Evolutionary conservation across 2,888 invertebrate genomes (phyloP).

Genomic region (Lasioglossum figueresi): DNA sequence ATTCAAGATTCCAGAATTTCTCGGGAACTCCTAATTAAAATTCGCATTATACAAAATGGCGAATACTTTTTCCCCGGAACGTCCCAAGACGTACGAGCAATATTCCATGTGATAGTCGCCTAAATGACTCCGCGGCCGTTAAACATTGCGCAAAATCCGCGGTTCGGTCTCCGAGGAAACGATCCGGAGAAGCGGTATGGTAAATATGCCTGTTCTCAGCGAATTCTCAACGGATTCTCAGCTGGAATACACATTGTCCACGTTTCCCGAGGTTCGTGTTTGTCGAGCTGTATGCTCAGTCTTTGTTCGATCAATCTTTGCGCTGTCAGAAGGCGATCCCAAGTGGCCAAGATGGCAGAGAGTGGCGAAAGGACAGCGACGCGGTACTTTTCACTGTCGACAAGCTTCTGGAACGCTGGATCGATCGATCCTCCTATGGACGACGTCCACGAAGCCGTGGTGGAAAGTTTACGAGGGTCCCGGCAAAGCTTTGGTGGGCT

Average conservation of each 20-base stretch:
- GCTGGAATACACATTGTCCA: neutral
- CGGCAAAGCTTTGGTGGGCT: slow-evolving; percentile 44
- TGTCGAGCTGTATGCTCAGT: neutral
- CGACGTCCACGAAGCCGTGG: slow-evolving; percentile 44
- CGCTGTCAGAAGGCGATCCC: neutral
- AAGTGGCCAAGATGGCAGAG: neutral
- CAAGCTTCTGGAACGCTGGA: neutral
- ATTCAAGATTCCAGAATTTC: too few species aligned
- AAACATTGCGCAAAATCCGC: neutral
- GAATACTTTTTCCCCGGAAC: neutral
- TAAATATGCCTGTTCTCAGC: neutral
- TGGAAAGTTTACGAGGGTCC: slow-evolving; percentile 56
- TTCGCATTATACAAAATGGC: too few species aligned
- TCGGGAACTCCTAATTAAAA: too few species aligned
- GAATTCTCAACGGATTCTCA: neutral
- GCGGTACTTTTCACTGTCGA: neutral
- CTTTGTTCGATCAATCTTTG: slow-evolving; percentile 13
- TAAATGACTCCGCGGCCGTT: neutral
- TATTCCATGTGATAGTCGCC: neutral
- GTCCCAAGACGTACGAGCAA: neutral
- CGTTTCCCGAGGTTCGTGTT: neutral
- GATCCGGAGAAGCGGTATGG: neutral
- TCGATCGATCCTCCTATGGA: slow-evolving; percentile 46
- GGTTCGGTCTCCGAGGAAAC: neutral
- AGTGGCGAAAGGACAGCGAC: neutral